These are phyloP conservation scores for Erythrolamprus reginae DNA, from an alignment of 2,113 vertebrate genomes.

Conservation along the genomic window DNA sequence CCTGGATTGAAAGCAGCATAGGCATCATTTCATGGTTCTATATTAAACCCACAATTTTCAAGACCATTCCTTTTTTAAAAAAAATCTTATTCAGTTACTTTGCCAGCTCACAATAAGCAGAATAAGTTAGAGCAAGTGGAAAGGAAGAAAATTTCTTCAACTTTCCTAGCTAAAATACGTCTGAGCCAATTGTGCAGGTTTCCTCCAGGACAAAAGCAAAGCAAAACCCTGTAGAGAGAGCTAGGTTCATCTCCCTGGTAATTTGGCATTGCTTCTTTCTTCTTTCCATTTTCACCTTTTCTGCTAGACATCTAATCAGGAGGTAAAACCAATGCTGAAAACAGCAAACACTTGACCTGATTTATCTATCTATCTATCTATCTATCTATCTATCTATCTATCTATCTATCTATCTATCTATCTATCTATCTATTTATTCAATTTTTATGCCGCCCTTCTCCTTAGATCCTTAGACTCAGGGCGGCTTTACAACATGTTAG, in stretches of 20 bases:
- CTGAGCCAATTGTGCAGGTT: background rate
- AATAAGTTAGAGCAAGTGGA: background rate
- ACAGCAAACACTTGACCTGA: background rate
- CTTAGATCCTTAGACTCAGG: no score
- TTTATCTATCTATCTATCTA: no score
- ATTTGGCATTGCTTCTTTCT: background rate
- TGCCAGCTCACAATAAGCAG: background rate
- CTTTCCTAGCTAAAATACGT: background rate
- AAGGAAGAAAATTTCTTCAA: background rate
- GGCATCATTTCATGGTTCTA: background rate
- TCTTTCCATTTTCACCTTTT: background rate
- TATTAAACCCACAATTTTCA: background rate
- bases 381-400: no score
- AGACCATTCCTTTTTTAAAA: background rate
- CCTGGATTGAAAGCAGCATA: background rate
- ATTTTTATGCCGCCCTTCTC: no score
- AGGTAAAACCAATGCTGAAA: background rate
- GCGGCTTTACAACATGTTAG: no score
- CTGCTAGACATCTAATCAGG: background rate
- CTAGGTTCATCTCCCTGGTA: background rate
- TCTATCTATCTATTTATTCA: no score
- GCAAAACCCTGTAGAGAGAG: background rate
- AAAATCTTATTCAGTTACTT: background rate
- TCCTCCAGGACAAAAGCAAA: background rate
- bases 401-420: no score